Evolutionary conservation across 2,797 vertebrate genomes (phyloP).

Genomic region (Gobio occitaniae): DNA sequence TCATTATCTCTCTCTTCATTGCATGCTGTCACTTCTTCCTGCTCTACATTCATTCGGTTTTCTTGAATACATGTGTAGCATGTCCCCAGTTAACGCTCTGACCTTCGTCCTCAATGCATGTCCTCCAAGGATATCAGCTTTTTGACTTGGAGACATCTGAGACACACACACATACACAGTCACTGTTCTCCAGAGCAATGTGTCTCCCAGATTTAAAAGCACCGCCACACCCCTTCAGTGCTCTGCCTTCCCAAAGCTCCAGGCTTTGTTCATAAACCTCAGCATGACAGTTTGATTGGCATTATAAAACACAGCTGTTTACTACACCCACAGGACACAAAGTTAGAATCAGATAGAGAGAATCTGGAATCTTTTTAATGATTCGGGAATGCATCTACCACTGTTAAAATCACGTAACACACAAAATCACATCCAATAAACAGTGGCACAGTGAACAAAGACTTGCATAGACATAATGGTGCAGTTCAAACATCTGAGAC

Average conservation of each 20-base stretch:
- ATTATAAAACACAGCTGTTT: constrained; percentile 58
- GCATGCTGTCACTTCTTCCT: not conserved
- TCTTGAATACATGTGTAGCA: constrained; percentile 25
- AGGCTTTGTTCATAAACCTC: constrained; percentile 49
- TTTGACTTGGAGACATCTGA: constrained; percentile 21
- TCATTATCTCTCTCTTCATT: constrained; percentile 13
- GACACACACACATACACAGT: constrained; percentile 1
- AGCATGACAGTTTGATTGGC: constrained; percentile 58
- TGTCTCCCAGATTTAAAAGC: constrained; percentile 34
- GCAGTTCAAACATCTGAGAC: not conserved
- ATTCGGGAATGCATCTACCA: constrained; percentile 10
- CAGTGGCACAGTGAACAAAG: not conserved
- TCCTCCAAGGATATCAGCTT: constrained; percentile 36
- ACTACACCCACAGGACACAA: constrained; percentile 53
- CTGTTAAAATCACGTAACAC: not conserved
- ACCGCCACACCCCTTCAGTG: constrained; percentile 36
- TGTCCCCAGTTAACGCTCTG: constrained; percentile 7
- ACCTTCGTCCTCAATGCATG: constrained; percentile 14
- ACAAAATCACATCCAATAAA: constrained; percentile 23
- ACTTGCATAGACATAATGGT: constrained; percentile 1
- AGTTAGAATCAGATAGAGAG: constrained; percentile 11
- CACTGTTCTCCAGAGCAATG: constrained; percentile 22
- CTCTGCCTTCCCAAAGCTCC: constrained; percentile 20
- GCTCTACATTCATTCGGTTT: constrained; percentile 8
- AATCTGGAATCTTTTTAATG: constrained; percentile 38